phyloP scores from a whole-genome alignment of 2,113 vertebrate species.

The Dissostichus mawsoni region DNA sequence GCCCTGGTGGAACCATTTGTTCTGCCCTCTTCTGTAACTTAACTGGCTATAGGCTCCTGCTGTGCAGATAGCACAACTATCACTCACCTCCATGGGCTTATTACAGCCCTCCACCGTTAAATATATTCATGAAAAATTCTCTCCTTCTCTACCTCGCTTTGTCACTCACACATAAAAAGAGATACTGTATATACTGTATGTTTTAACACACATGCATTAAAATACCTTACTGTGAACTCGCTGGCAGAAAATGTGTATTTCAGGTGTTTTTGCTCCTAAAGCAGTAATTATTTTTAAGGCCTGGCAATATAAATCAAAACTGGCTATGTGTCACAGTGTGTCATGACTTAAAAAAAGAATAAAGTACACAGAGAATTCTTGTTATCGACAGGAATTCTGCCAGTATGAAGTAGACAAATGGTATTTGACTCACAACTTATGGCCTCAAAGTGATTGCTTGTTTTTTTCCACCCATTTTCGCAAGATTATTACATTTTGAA shows the following conservation, averaged over 20 bases:
- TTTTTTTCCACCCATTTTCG: no score
- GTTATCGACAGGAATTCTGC: background rate
- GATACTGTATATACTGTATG: slow-evolving; percentile 1
- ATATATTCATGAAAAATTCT: slow-evolving; percentile 81
- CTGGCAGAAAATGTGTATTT: slow-evolving; percentile 56
- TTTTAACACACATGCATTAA: slow-evolving; percentile 5
- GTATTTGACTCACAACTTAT: background rate
- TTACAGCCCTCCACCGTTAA: slow-evolving; percentile 74
- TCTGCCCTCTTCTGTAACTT: slow-evolving; percentile 71
- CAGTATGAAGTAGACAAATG: background rate
- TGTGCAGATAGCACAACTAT: slow-evolving; percentile 74
- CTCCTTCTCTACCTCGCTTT: slow-evolving; percentile 36
- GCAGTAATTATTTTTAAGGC: slow-evolving; percentile 29
- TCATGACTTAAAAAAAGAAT: slow-evolving; percentile 24
- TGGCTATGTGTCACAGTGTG: slow-evolving; percentile 12
- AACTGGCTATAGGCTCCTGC: slow-evolving; percentile 67
- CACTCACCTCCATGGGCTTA: slow-evolving; percentile 75
- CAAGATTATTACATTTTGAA: background rate
- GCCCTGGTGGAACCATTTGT: slow-evolving; percentile 71
- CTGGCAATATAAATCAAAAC: slow-evolving; percentile 5
- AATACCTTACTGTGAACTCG: slow-evolving; percentile 37
- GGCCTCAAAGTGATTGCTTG: no score
- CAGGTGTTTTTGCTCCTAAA: slow-evolving; percentile 44
- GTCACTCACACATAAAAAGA: slow-evolving; percentile 1
- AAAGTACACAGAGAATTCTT: background rate